Percentiles rank a stretch among this genome's conserved stretches.
These are phyloP conservation scores for Myopa tessellatipennis DNA, from an alignment of 2,888 invertebrate species.

Conservation along the genomic window DNA sequence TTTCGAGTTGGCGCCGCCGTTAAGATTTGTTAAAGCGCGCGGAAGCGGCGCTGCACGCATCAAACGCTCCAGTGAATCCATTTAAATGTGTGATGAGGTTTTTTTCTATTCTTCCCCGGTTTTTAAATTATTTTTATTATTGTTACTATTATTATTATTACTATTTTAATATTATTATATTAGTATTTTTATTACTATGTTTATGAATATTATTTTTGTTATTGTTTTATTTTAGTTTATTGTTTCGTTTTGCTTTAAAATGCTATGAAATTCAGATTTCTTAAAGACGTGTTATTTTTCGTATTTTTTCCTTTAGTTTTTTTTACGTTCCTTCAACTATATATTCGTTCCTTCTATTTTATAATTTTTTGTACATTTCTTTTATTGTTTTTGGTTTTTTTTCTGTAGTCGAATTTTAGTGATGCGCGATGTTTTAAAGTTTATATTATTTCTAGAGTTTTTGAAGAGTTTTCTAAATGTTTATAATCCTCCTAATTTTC, in stretches of 20 bases:
- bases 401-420: too few relatives aligned
- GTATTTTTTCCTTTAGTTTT: too few relatives aligned
- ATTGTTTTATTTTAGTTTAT: slow-evolving; percentile 33
- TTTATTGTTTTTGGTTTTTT: too few relatives aligned
- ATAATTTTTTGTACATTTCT: too few relatives aligned
- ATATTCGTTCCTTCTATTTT: too few relatives aligned
- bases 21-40: slow-evolving; percentile 73
- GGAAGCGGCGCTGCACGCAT: slow-evolving; percentile 78
- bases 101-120: slow-evolving; percentile 31
- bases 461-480: too few relatives aligned
- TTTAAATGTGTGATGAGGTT: slow-evolving; percentile 57
- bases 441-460: too few relatives aligned
- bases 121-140: slow-evolving; percentile 37
- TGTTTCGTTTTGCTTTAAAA: neutral
- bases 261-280: too few relatives aligned
- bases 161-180: slow-evolving; percentile 1
- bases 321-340: too few relatives aligned
- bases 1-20: slow-evolving; percentile 60
- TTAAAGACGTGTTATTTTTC: too few relatives aligned
- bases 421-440: too few relatives aligned
- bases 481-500: too few relatives aligned
- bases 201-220: slow-evolving; percentile 4
- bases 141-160: neutral
- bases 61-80: slow-evolving; percentile 86
- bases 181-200: neutral